Conservation (phyloP, 37 sponge, comb jelly and placozoan genomes). For the Beroe ovata region DNA sequence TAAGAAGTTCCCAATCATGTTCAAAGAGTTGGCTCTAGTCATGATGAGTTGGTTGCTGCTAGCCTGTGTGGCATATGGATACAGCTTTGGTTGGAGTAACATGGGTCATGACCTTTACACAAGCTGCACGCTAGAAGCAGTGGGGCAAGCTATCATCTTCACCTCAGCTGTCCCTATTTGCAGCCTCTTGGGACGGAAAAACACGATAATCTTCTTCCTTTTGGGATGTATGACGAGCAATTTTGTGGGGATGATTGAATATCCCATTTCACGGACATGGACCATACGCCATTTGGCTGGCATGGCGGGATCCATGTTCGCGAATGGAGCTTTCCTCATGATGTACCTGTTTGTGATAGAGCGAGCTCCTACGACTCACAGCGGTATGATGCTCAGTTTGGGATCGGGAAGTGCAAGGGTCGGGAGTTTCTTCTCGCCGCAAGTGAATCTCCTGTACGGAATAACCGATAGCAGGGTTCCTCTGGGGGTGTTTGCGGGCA, state of each 20-base stretch:
- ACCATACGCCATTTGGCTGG: background rate
- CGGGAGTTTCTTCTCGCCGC: background rate
- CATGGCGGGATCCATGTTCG: background rate
- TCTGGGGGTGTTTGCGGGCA: background rate
- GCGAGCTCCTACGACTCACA: conserved; percentile 17
- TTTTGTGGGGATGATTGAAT: background rate
- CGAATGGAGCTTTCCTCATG: background rate
- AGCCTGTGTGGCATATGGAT: background rate
- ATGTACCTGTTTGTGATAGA: conserved; percentile 7
- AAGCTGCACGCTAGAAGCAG: background rate
- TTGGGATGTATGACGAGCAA: background rate
- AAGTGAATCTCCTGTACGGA: background rate
- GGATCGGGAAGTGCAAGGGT: conserved; percentile 3
- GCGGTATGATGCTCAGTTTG: conserved; percentile 7
- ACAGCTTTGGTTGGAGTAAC: conserved; percentile 32
- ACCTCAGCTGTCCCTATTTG: background rate
- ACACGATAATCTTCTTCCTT: background rate
- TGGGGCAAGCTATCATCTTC: background rate
- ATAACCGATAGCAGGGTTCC: conserved; percentile 21
- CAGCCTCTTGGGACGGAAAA: conserved; percentile 5
- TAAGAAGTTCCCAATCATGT: conserved; percentile 23
- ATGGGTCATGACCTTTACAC: conserved; percentile 24
- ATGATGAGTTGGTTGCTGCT: conserved; percentile 22
- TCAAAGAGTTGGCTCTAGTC: background rate
- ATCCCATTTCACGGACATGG: background rate